Percentiles rank a stretch among this genome's conserved stretches.
These are phyloP conservation scores for Ictalurus punctatus DNA, from an alignment of 2,113 vertebrate species.

Conservation along the genomic window DNA sequence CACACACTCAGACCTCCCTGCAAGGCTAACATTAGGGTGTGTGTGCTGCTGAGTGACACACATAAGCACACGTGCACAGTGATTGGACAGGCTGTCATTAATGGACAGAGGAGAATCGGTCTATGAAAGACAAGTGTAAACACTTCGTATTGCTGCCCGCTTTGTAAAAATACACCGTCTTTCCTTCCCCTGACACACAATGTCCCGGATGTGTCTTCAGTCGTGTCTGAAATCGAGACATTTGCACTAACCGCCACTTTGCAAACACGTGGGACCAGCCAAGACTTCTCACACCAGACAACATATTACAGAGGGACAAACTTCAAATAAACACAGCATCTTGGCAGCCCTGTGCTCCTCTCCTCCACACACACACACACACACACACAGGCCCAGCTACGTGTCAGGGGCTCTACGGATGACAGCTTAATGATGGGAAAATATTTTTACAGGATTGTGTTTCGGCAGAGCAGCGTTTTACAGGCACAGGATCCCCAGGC, in stretches of 20 bases:
- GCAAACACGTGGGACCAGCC: slow-evolving; percentile 64
- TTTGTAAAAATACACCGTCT: slow-evolving; percentile 2
- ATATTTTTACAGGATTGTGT: slow-evolving; percentile 79
- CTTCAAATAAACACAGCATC: slow-evolving; percentile 69
- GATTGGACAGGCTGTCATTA: slow-evolving; percentile 39
- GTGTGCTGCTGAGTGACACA: slow-evolving; percentile 65
- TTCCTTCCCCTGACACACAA: not conserved
- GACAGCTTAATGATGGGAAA: slow-evolving; percentile 82
- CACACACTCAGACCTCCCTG: slow-evolving; percentile 45
- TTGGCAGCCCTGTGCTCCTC: slow-evolving; percentile 51
- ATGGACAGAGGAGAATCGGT: slow-evolving; percentile 38
- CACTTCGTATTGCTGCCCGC: slow-evolving; percentile 40
- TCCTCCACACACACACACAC: slow-evolving; percentile 47
- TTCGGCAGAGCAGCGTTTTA: slow-evolving; percentile 69
- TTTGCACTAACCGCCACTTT: slow-evolving; percentile 65
- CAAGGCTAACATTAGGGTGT: slow-evolving; percentile 38
- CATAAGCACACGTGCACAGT: slow-evolving; percentile 63
- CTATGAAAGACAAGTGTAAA: slow-evolving; percentile 68
- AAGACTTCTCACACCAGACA: slow-evolving; percentile 63
- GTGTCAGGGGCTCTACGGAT: slow-evolving; percentile 62
- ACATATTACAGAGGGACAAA: slow-evolving; percentile 65
- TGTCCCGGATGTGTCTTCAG: slow-evolving; percentile 2
- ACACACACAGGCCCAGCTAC: slow-evolving; percentile 45
- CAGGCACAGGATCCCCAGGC: slow-evolving; percentile 64
- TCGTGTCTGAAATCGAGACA: slow-evolving; percentile 48